Base-by-base conservation (phyloP, 2,888 invertebrate species). In the Acrobasis consociella region DNA sequence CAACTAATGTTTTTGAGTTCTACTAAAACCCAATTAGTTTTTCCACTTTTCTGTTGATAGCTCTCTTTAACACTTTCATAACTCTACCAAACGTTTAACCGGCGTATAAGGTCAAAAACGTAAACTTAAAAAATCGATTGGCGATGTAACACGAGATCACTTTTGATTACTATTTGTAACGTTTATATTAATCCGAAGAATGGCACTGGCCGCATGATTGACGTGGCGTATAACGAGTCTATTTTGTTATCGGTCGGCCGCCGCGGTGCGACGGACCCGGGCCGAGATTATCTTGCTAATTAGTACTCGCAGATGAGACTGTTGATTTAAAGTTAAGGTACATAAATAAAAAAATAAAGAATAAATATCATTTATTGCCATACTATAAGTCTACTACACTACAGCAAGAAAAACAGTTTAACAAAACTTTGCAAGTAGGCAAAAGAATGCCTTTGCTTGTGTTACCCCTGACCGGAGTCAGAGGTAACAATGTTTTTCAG, bases 131-230 rank as follows among this genome's bases (percentile, higher is more conserved):
- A 80, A 85, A 86, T 79, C 79, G 84, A 78, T 85, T 86, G 81
- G 84, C 83, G 81, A 82, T 82, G 77, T 82, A 81, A 81, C 81
- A 77, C 75, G 78, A 82, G 82, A 83, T 74, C 85, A 72, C 72
- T 81, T 85, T 85, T 90, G 90, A 90, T 90, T 90, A 84, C 83
- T 88, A 90, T 89, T 90, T 90, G 89, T 91, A 90, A 87, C 87
- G 85, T 90, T 81, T 88, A 85, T 83, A 90, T 89, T 85, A 90
- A 84, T 79, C 81, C 85, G 80, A 86, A 86, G 87, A 88, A 82
- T 80, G 80, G 77, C 68, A 68, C 69, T 72, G 78, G 73, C 72
- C 64, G 72, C 64, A 46, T 89, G 91, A 89, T 87, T 91, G 91
- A 89, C 90, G 79, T 72, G 67, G 69, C 80, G 73, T 85, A 76